Evolutionary conservation across 2,113 vertebrate species (phyloP), one percentile per base, ranked within the genome.

Genomic region (Varanus salvator): DNA sequence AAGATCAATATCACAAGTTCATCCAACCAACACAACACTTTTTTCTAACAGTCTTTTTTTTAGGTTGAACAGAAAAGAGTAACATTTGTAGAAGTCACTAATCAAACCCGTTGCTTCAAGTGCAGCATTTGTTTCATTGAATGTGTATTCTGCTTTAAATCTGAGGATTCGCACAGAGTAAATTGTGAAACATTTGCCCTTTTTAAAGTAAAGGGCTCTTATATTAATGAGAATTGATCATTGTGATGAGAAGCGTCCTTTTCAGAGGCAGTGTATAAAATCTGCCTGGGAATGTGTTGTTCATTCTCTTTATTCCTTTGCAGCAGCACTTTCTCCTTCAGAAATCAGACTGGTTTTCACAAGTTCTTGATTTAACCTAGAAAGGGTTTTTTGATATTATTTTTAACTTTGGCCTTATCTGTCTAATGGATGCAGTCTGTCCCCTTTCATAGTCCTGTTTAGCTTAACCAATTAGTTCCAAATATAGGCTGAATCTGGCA

Each of bases 391-490:
- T 84, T 38, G 29, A 8, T 3, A 3, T 9, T n/a, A n/a, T 86
- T 74, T 72, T 29, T 50, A 84, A 68, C 34, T 6, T 48, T 57
- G 48, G 50, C 34, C 64, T 78, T 84, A 77, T 38, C 38, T 74
- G 29, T 77, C n/a, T 71, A 78, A 57, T 29, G 48, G 50, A 71
- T 84, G 78, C 34, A 83, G 44, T 64, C 60, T 64, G 60, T 87
- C 50, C 77, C 64, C n/a, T 38, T 83, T 38, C 81, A n/a, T 17
- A 72, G 54, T 83, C 21, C 31, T 52, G n/a, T 12, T 44, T 75
- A 72, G 71, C n/a, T 74, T 87, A 82, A 57, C 48, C 87, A 89
- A 89, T 84, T 89, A 87, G 78, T 80, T 89, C 71, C 80, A 78
- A 89, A 87, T 77, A 78, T 87, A 92, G 80, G 71, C 78, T 77